These are phyloP conservation scores for Simalia tracyae DNA, from an alignment of 2,797 vertebrate genomes.

Conservation along the genomic window DNA sequence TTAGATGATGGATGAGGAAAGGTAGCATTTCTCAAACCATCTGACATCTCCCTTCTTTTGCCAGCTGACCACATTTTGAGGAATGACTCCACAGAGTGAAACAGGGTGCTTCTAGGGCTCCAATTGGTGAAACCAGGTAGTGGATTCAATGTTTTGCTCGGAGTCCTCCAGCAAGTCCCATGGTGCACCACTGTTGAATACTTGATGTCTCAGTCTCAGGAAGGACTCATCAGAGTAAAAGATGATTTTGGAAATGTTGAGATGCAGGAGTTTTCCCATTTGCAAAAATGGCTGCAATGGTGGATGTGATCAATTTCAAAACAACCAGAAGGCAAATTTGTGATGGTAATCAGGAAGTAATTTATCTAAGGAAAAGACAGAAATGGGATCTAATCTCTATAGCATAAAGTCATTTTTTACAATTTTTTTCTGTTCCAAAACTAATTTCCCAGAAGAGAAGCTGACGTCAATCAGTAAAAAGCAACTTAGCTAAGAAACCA, in stretches of 20 bases:
- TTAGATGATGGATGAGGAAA: too few relatives aligned
- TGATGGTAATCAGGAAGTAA: neutral
- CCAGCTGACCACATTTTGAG: neutral
- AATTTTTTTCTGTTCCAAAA: neutral
- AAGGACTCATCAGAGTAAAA: neutral
- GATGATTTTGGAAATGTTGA: neutral
- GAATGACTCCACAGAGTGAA: neutral
- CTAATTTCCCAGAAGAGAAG: neutral
- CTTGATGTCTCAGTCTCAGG: neutral
- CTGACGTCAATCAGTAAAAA: neutral
- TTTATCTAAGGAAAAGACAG: neutral
- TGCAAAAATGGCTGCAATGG: neutral
- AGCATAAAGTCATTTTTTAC: neutral
- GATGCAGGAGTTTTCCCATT: neutral
- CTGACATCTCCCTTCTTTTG: neutral
- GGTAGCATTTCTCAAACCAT: neutral
- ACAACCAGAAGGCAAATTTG: neutral
- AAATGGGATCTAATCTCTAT: neutral
- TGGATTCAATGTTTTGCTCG: neutral
- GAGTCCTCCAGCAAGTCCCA: neutral
- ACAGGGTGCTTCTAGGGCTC: neutral
- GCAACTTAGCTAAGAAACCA: neutral
- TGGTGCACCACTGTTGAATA: neutral
- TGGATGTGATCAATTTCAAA: neutral
- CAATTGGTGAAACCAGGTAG: neutral